Base-by-base conservation (phyloP, 2,113 vertebrate species). In the Upupa epops region DNA sequence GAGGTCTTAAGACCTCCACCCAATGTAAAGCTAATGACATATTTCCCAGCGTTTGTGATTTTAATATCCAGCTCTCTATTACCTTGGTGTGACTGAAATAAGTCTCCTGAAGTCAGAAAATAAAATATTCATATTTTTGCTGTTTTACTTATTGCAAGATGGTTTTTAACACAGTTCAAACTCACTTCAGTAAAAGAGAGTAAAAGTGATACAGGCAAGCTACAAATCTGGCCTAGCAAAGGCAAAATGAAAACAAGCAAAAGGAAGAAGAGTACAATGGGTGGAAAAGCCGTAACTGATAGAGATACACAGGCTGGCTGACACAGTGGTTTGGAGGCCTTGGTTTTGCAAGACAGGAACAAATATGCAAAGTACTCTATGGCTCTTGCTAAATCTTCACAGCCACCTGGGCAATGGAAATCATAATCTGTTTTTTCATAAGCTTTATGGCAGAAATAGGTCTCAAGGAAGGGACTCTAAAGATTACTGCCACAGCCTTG, bases 1-100 rank as follows among this genome's bases (percentile, higher is more conserved):
- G 25, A 81, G 17, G 51, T 60, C 5, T 7, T 48, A 37, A 90
- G 29, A 37, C 17, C 8, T 52, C 34, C 21, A 56, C 5, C 28
- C 72, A 40, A 9, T 8, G 4, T 16, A 72, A 85, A 12, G 14
- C 5, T 46, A 64, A 52, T 5, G 19, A 29, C 1, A 0, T 2
- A 52, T 25, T 26, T 86, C 17, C 9, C 24, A 87, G 49, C 6
- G 34, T 54, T 45, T 40, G 13, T 16, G 31, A 37, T 20, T 71
- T 31, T 79, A 42, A 75, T 24, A 76, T 20, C 32, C 17, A 37
- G 49, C 16, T 82, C 49, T 82, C 51, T 54, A 11, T 29, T 37
- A 56, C 19, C 20, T 55, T 15, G 20, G 54, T 15, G 20, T 19
- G 20, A 68, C 2, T 64, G 34, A 85, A 82, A 19, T n/a, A 34